phyloP scores from a whole-genome alignment of 2,888 invertebrate genomes.

The Pollenia labialis region DNA sequence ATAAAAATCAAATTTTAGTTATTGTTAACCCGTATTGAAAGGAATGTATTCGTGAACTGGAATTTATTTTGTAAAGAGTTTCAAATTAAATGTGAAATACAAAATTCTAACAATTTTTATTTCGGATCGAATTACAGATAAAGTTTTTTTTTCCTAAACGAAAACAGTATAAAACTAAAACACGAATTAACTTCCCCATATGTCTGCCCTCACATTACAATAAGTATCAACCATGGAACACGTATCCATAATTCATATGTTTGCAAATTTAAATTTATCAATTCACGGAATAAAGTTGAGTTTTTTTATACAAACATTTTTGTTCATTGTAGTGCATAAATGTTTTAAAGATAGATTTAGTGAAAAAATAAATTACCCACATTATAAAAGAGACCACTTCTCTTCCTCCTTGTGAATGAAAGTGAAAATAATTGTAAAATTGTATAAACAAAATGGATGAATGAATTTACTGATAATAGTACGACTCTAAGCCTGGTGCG shows the following conservation, averaged over 20 bases:
- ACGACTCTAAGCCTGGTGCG: neutral
- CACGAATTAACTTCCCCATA: neutral
- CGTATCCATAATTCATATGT: conserved; percentile 6
- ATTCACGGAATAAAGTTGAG: conserved; percentile 4
- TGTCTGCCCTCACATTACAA: neutral
- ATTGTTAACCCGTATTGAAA: neutral
- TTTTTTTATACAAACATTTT: conserved; percentile 9
- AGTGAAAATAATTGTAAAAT: conserved; percentile 48
- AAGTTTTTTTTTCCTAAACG: too few relatives aligned
- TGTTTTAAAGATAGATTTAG: neutral
- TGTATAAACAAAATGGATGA: conserved; percentile 34
- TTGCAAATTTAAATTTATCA: conserved; percentile 15
- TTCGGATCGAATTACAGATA: neutral
- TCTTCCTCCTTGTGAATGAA: conserved; percentile 35
- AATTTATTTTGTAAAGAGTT: too few relatives aligned
- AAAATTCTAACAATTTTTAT: neutral
- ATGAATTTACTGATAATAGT: neutral
- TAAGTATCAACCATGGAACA: neutral
- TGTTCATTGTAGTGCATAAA: neutral
- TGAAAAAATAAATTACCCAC: conserved; percentile 26
- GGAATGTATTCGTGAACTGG: conserved; percentile 26
- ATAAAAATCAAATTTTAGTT: neutral
- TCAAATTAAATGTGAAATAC: neutral
- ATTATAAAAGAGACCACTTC: conserved; percentile 44
- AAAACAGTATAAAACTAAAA: too few relatives aligned